Base-by-base conservation (phyloP, 2,888 invertebrate species). In the Pteria penguin region DNA sequence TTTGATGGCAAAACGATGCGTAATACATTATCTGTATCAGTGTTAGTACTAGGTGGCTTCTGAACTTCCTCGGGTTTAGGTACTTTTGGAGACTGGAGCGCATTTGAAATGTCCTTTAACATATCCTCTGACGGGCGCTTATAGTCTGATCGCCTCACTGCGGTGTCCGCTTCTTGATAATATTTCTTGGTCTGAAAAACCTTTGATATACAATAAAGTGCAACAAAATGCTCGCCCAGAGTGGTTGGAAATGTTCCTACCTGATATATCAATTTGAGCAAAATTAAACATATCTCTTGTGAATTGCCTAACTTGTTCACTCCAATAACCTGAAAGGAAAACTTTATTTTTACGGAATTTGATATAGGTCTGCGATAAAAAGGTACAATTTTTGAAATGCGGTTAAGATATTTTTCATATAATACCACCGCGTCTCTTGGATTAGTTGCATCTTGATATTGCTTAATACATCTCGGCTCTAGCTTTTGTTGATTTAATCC, bases 401-500 rank as follows among this genome's bases (percentile, higher is more conserved):
- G 5, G n/a, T n/a, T 18, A 5, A 72, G 27, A 58, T 72, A 72
- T 66, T 36, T 31, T n/a, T 55, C 66, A 58, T 63, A 66, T 2
- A 66, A 26, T 1, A 29, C 52, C 4, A 72, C 72, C 29, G 58
- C 58, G 29, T 63, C 63, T n/a, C 66, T 55, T n/a, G 29, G 18
- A 36, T 66, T 72, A 4, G 18, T n/a, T 14, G 69, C 31, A n/a
- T 18, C 33, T 3, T 33, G 29, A 67, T 26, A 26, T 29, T 76
- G 76, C 29, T 27, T 55, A 1, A 68, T 27, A 3, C 63, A 1
- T 31, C 71, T 72, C 3, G 76, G 68, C 32, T 67, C 57, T 2
- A 72, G 32, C 31, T 67, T 67, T 45, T 62, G 22, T 26, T 76
- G 76, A 36, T 72, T 62, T n/a, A 76, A 45, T 3, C 76, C 72